Conservation (phyloP, 1,140 invertebrate species). For the Chironomus striatipennis region DNA sequence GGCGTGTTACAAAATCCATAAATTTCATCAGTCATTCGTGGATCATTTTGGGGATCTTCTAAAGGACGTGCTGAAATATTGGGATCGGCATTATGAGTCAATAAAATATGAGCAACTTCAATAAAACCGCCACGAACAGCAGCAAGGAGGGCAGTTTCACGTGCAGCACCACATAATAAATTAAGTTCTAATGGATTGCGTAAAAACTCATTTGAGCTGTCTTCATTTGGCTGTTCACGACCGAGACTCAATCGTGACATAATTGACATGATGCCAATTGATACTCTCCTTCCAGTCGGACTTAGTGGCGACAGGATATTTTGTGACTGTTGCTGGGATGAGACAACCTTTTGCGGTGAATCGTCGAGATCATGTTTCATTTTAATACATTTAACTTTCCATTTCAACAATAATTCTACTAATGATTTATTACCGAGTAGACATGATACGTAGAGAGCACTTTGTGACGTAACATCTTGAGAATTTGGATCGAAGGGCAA, state of each 20-base stretch:
- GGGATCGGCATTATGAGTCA: conserved; percentile 64
- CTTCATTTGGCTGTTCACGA: conserved; percentile 30
- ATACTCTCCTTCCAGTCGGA: conserved; percentile 63
- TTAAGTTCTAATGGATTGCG: conserved; percentile 64
- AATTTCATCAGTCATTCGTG: conserved; percentile 38
- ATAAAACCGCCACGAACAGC: conserved; percentile 69
- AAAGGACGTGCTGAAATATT: conserved; percentile 51
- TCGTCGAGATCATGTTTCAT: conserved; percentile 42
- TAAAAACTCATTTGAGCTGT: conserved; percentile 45
- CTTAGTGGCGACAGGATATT: conserved; percentile 29
- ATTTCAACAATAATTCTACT: conserved; percentile 69
- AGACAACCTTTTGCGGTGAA: neutral
- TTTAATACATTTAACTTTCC: conserved; percentile 56
- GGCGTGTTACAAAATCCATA: conserved; percentile 45
- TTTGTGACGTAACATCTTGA: conserved; percentile 82
- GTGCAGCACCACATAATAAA: conserved; percentile 52
- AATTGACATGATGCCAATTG: conserved; percentile 77
- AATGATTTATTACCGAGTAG: conserved; percentile 73
- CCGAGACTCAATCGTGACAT: conserved; percentile 69
- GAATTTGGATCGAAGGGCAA: conserved; percentile 86
- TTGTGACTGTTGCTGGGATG: neutral
- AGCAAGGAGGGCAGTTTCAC: conserved; percentile 67
- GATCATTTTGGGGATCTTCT: conserved; percentile 39
- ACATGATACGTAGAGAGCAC: conserved; percentile 78
- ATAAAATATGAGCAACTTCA: conserved; percentile 61